Base-by-base conservation (phyloP, 2,113 vertebrate species). In the Phoxinus phoxinus region DNA sequence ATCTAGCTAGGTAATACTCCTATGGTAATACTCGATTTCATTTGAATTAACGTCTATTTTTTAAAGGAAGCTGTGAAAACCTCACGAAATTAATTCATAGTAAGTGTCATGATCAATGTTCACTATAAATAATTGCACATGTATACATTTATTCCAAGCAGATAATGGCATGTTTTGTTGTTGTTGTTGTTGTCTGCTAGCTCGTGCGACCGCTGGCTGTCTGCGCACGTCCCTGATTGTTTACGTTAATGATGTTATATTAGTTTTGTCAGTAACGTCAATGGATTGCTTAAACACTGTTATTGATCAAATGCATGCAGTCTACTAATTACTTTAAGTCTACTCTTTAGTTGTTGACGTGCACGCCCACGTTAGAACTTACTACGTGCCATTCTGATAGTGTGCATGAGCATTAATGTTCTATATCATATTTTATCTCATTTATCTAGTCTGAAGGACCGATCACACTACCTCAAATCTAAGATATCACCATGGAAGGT, bases 401-500 rank as follows among this genome's bases (percentile, higher is more conserved):
- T 76, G 74, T 53, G 17, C 4, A 35, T 56, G 27, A 23, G 4
- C 10, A 35, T 35, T 23, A 32, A 17, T 77, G 32, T 12, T 15
- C 6, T 35, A 37, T 15, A n/a, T 58, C 23, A n/a, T 80, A 27
- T 21, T 48, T n/a, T 9, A 10, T 46, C 15, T 65, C 2, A 25
- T 65, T 63, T 17, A 46, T 27, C 7, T 46, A 2, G 4, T 51
- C 41, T 23, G 17, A 65, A 44, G 37, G 17, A 46, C 8, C 7
- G 0, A 46, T 48, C 25, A 6, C 73, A 3, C 1, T 59, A 5
- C 21, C 17, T 48, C 17, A 81, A 27, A 23, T 32, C 6, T 19
- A 48, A 27, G 1, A 51, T 72, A 23, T 35, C 23, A 63, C 53
- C 4, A 87, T 87, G 86, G 86, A 87, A 58, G 86, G 86, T 87